Percentiles rank a stretch among this genome's conserved stretches.
phyloP scores from a whole-genome alignment of 2,888 invertebrate species.

The Alloscopus bannaensis region DNA sequence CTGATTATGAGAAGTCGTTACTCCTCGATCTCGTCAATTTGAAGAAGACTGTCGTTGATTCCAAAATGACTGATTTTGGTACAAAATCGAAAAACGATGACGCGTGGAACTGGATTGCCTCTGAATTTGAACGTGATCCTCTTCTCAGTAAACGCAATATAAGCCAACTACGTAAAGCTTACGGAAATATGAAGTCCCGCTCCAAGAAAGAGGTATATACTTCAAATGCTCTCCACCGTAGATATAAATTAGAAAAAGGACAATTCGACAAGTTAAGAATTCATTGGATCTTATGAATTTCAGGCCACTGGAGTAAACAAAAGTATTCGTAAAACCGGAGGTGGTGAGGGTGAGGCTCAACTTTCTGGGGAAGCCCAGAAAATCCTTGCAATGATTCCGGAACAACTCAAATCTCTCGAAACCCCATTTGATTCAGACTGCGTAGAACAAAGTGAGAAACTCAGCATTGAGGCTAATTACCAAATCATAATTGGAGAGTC shows the following conservation, averaged over 20 bases:
- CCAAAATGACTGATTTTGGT: conserved; percentile 7
- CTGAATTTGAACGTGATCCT: not conserved
- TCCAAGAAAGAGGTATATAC: conserved; percentile 1
- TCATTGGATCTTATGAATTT: not conserved
- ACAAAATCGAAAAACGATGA: not conserved
- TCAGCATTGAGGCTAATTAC: not conserved
- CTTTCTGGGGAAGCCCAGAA: not conserved
- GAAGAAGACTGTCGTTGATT: conserved; percentile 6
- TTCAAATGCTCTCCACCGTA: not conserved
- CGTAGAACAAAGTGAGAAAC: not conserved
- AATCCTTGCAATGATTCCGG: not conserved
- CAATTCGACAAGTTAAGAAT: not conserved
- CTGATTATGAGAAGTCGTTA: not conserved
- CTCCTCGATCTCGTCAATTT: not conserved
- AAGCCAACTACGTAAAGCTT: not conserved
- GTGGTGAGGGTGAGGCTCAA: not conserved
- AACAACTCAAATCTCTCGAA: not conserved
- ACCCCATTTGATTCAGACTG: not conserved
- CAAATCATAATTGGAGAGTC: not conserved
- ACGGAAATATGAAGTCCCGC: conserved; percentile 12
- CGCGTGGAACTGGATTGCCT: not conserved
- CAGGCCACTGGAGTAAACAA: too few species aligned
- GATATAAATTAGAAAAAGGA: too few species aligned
- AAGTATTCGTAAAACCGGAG: not conserved
- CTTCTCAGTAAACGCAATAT: not conserved